A percentile compares a stretch with the other conserved stretches of the same genome.
Conservation (phyloP, 1,140 invertebrate genomes). For the Lycorma delicatula region DNA sequence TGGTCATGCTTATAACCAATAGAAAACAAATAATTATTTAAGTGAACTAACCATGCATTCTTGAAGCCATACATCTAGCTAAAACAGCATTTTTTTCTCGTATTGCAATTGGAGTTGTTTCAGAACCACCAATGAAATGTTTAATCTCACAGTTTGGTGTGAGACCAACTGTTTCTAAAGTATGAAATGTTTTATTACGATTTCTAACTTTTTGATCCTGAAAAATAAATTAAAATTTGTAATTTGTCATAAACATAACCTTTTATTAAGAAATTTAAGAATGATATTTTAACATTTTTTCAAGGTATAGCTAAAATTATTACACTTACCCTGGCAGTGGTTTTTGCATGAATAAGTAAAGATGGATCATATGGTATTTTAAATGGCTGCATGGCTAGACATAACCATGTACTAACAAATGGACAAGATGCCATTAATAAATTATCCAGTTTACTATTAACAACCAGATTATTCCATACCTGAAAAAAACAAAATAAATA, state of each 20-base stretch:
- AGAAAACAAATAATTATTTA: too few relatives aligned
- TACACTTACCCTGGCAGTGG: slow-evolving; percentile 14
- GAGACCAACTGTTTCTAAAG: neutral
- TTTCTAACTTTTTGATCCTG: slow-evolving; percentile 12
- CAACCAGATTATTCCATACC: slow-evolving; percentile 74
- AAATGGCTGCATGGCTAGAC: slow-evolving; percentile 88
- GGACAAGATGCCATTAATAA: slow-evolving; percentile 75
- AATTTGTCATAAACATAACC: too few relatives aligned
- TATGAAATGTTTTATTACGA: slow-evolving; percentile 16
- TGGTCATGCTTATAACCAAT: too few relatives aligned
- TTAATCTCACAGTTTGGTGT: slow-evolving; percentile 36
- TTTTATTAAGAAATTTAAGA: too few relatives aligned
- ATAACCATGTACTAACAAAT: slow-evolving; percentile 85
- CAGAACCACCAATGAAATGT: slow-evolving; percentile 69
- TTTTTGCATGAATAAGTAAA: slow-evolving; percentile 41
- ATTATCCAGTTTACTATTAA: slow-evolving; percentile 57
- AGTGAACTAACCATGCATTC: slow-evolving; percentile 59
- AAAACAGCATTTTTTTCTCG: slow-evolving; percentile 63
- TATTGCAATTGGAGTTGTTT: slow-evolving; percentile 52
- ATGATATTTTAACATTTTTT: too few relatives aligned
- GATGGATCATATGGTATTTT: slow-evolving; percentile 69
- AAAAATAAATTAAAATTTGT: too few relatives aligned
- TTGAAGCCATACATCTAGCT: slow-evolving; percentile 63
- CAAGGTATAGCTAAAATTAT: too few relatives aligned
- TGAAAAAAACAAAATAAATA: slow-evolving; percentile 26